Percentiles rank a stretch among this genome's conserved stretches.
These are phyloP conservation scores for Lucilia cuprina DNA, from an alignment of 1,140 invertebrate genomes.

Conservation along the genomic window DNA sequence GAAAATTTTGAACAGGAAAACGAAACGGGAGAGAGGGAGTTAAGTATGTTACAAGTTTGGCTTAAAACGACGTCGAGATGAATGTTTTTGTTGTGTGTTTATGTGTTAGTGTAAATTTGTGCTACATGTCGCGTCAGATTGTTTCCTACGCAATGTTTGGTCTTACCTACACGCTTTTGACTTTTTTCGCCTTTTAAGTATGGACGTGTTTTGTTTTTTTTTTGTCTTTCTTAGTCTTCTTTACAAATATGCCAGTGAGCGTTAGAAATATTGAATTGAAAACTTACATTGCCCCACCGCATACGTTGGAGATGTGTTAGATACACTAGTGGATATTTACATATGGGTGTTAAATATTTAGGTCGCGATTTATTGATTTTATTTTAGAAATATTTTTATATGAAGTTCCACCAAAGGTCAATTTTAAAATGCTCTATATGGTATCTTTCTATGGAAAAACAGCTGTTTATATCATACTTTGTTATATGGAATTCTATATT, in stretches of 20 bases:
- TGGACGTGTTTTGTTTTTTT: background rate
- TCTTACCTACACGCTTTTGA: constrained; percentile 8
- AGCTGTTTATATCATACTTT: too few species aligned
- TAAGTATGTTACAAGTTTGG: background rate
- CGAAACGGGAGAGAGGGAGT: background rate
- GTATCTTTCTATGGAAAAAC: too few species aligned
- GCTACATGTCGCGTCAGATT: background rate
- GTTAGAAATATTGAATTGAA: background rate
- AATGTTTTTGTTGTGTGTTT: background rate
- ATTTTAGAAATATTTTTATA: too few species aligned
- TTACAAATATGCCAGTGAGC: background rate
- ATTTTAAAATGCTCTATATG: too few species aligned
- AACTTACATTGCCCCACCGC: background rate
- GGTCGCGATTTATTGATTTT: too few species aligned
- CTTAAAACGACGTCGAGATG: background rate
- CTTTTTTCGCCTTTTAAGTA: constrained; percentile 6
- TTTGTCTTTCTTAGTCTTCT: background rate
- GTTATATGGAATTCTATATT: too few species aligned
- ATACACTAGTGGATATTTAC: background rate
- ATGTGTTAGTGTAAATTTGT: too few species aligned
- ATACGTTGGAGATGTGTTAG: background rate
- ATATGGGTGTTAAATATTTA: background rate
- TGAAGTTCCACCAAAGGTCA: too few species aligned
- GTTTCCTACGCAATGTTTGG: background rate
- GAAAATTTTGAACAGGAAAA: background rate